Percentiles rank a stretch among this genome's conserved stretches.
phyloP scores from a whole-genome alignment of 2,888 invertebrate species.

The Oscheius sp. region DNA sequence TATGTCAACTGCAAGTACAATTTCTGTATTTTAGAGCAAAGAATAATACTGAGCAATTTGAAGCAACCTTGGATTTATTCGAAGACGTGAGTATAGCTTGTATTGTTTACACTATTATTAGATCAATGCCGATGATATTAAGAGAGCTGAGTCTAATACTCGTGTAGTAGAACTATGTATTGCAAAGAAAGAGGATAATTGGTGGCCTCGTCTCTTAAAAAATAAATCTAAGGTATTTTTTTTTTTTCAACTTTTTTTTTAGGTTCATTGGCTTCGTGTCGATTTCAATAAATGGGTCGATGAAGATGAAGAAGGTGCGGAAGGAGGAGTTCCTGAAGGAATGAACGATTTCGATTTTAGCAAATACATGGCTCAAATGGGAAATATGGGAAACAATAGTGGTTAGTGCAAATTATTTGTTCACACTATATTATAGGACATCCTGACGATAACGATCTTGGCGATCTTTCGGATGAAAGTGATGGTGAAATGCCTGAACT shows the following conservation, averaged over 20 bases:
- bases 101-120: not conserved
- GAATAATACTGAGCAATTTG: constrained; percentile 84
- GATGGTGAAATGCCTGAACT: constrained; percentile 51
- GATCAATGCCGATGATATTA: constrained; percentile 30
- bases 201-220: constrained; percentile 73
- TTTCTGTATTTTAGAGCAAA: constrained; percentile 76
- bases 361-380: constrained; percentile 50
- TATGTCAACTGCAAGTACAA: constrained; percentile 31
- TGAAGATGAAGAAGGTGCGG: constrained; percentile 87
- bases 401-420: not conserved
- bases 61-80: constrained; percentile 86
- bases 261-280: constrained; percentile 75
- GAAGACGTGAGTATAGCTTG: constrained; percentile 77
- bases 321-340: constrained; percentile 74
- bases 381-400: constrained; percentile 33
- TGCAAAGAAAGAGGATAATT: constrained; percentile 71
- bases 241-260: not conserved
- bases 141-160: constrained; percentile 38
- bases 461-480: constrained; percentile 14
- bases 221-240: constrained; percentile 74
- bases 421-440: not conserved
- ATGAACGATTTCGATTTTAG: constrained; percentile 49
- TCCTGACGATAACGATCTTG: constrained; percentile 14
- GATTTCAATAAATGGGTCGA: constrained; percentile 98
- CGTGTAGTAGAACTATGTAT: constrained; percentile 47